Conservation (phyloP, 2,113 vertebrate species). For the Recurvirostra avosetta region DNA sequence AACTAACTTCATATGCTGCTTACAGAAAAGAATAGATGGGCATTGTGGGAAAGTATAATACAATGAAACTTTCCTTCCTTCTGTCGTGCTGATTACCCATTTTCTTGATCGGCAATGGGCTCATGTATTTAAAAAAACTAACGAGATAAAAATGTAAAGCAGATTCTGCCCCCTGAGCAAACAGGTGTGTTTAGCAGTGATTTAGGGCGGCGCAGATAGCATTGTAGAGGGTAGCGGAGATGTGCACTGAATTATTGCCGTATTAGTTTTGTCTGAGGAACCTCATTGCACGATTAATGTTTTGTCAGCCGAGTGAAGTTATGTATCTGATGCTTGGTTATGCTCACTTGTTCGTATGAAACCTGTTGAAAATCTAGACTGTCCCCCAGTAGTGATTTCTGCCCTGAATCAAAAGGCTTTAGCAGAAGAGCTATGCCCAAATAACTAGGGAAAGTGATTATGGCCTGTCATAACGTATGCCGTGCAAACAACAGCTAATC, state of each 20-base stretch:
- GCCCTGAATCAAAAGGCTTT: neutral
- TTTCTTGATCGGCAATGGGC: neutral
- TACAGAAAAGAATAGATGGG: neutral
- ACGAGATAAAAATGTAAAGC: neutral
- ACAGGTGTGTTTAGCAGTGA: neutral
- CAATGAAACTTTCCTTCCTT: neutral
- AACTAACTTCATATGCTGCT: neutral
- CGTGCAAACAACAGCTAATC: accelerated
- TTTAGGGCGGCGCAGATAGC: neutral
- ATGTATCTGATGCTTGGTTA: neutral
- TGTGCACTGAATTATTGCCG: neutral
- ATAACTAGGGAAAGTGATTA: accelerated
- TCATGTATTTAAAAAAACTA: neutral
- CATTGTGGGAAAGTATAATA: neutral
- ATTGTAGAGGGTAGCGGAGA: neutral
- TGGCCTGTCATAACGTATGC: neutral
- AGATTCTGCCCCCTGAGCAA: neutral
- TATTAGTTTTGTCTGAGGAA: neutral
- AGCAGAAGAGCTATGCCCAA: neutral
- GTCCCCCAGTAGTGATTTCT: neutral
- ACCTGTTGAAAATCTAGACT: neutral
- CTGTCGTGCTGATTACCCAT: neutral
- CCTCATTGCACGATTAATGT: neutral
- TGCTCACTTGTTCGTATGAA: neutral
- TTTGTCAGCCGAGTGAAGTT: neutral